phyloP scores from a whole-genome alignment of 2,888 invertebrate genomes.

The Drosophila macrospina region DNA sequence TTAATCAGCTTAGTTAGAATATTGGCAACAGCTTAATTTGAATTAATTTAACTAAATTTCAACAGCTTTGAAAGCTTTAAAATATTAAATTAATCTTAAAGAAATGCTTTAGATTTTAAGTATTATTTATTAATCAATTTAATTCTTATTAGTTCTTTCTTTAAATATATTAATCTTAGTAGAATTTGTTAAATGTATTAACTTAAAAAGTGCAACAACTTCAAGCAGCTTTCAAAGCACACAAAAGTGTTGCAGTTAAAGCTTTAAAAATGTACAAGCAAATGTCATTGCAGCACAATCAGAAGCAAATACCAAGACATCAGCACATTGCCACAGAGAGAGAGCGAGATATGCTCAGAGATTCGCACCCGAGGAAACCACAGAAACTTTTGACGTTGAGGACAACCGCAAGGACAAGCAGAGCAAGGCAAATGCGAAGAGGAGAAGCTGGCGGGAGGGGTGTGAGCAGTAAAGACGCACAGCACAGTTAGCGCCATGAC shows the following conservation, averaged over 20 bases:
- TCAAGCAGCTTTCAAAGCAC: not conserved
- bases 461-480: constrained; percentile 42
- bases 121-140: too few relatives aligned
- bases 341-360: constrained; percentile 39
- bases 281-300: constrained; percentile 38
- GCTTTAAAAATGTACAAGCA: not conserved
- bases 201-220: not conserved
- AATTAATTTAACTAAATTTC: too few relatives aligned
- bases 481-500: constrained; percentile 53
- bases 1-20: too few relatives aligned
- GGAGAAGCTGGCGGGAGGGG: constrained; percentile 7
- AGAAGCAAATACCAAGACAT: constrained; percentile 60
- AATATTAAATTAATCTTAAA: too few relatives aligned
- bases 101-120: too few relatives aligned
- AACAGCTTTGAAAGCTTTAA: too few relatives aligned
- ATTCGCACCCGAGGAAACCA: constrained; percentile 60
- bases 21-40: too few relatives aligned
- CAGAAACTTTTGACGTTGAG: constrained; percentile 71
- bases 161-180: too few relatives aligned
- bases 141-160: too few relatives aligned
- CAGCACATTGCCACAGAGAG: constrained; percentile 44
- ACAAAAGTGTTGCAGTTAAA: not conserved
- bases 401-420: constrained; percentile 45
- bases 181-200: not conserved
- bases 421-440: not conserved